Base-by-base conservation (phyloP, 2,797 vertebrate genomes). In the Emydoidea blandingii region DNA sequence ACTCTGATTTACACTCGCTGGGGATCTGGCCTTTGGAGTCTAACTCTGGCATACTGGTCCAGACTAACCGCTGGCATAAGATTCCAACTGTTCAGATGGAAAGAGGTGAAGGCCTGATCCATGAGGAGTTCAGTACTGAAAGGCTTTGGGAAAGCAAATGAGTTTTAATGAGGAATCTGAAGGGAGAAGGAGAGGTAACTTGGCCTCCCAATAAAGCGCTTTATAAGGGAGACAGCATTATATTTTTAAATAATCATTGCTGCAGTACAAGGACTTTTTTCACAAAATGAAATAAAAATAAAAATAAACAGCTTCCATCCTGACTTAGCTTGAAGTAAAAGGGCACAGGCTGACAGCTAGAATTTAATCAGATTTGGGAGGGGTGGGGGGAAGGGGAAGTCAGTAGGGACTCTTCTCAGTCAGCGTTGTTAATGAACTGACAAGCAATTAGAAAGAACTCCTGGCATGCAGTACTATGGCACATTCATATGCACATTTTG, bases 301-400 rank as follows among this genome's bases (percentile, higher is more conserved):
- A 54, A 27, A 83, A 56, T 12, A 54, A 56, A 83, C 19, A 83
- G 21, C 11, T 90, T 90, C 50, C 44, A 78, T 27, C 25, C 8
- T 49, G 8, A 29, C 44, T 49, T 49, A 49, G 74, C 15, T 47
- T 49, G 25, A 49, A 78, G 41, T 78, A 49, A 49, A 49, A 29
- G 50, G 50, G 15, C 83, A 80, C 31, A 53, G 79, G 91, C 81
- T 85, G 59, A 82, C 85, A 94, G 87, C 65, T 85, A 52, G 68
- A 88, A 76, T 59, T 90, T 57, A 52, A 72, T 79, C 68, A 88
- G 7, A 23, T 34, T 86, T 5, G 15, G 14, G 15, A 2, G 74
- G 47, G 12, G 34, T 1, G 0, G 2, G 18, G 56, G 50, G 18
- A 9, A 49, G 34, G 47, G 5, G 49, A 29, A 86, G 29, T n/a